Percentiles rank a stretch among this genome's conserved stretches.
These are phyloP conservation scores for Ophioninae sp. DNA, from an alignment of 2,888 invertebrate species.

Conservation along the genomic window DNA sequence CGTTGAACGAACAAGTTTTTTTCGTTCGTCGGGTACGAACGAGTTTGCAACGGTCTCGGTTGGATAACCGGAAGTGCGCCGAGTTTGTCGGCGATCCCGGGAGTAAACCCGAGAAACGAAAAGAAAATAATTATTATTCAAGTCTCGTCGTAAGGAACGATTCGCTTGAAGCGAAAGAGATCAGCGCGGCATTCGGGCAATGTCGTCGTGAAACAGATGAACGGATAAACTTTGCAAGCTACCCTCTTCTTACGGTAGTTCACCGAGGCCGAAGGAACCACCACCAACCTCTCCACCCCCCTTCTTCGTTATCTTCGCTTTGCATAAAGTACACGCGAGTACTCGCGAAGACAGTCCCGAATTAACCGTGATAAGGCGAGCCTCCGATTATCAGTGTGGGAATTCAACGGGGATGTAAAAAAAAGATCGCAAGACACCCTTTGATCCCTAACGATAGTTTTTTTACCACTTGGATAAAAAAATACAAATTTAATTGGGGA, in stretches of 20 bases:
- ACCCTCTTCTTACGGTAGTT: conserved; percentile 4
- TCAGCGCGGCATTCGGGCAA: conserved; percentile 9
- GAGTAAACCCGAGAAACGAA: background rate
- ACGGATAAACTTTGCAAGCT: conserved; percentile 58
- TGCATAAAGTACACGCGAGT: background rate
- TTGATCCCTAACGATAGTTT: background rate
- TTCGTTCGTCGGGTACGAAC: background rate
- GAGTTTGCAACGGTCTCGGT: background rate
- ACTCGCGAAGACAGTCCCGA: conserved; percentile 48
- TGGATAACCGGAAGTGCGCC: background rate
- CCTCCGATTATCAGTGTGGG: conserved; percentile 3
- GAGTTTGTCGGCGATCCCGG: background rate
- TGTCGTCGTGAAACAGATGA: conserved; percentile 55
- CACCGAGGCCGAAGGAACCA: conserved; percentile 1
- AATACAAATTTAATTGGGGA: background rate
- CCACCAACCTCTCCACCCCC: background rate
- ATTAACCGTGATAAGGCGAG: conserved; percentile 21
- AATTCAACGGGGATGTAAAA: background rate
- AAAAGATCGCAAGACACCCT: background rate
- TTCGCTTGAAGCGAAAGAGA: conserved; percentile 20
- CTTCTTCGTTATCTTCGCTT: background rate
- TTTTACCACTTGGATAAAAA: background rate
- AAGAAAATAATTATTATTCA: conserved; percentile 51
- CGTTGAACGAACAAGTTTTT: too few species aligned
- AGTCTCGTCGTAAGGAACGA: conserved; percentile 49